A percentile compares a stretch with the other conserved stretches of the same genome.
Conservation (phyloP, 2,113 vertebrate genomes). For the Uria aalge region DNA sequence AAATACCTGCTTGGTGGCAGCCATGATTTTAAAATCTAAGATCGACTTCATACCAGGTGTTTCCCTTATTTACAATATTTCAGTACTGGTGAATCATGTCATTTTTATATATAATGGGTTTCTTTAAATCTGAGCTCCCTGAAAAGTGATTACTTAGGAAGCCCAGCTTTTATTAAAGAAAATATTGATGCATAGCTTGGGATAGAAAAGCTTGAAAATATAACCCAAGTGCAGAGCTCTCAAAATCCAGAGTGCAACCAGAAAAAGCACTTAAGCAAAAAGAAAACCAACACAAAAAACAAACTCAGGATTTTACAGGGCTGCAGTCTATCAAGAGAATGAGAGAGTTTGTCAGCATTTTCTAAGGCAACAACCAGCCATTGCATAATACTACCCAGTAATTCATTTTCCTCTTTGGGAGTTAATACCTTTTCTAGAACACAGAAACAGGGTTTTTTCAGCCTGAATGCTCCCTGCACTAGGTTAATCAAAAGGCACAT, state of each 20-base stretch:
- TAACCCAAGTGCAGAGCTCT: neutral
- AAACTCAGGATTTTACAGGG: neutral
- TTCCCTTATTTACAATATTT: neutral
- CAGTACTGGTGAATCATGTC: neutral
- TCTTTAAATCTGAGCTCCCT: neutral
- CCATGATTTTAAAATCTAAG: neutral
- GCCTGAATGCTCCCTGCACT: neutral
- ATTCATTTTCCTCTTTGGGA: neutral
- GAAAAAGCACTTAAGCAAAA: neutral
- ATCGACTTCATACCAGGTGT: neutral
- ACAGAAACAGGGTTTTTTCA: neutral
- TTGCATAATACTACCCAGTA: neutral
- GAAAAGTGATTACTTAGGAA: neutral
- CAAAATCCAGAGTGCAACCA: neutral
- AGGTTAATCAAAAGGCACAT: neutral
- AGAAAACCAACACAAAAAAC: neutral
- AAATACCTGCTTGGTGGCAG: neutral
- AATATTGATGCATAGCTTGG: neutral
- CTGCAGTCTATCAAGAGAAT: neutral
- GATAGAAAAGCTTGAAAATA: neutral
- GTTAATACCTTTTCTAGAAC: neutral
- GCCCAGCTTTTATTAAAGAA: neutral
- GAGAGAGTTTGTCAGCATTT: neutral
- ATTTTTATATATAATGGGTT: neutral
- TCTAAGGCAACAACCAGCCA: neutral